Conservation (phyloP, 2,113 vertebrate genomes). For the Lucifuga dentata region DNA sequence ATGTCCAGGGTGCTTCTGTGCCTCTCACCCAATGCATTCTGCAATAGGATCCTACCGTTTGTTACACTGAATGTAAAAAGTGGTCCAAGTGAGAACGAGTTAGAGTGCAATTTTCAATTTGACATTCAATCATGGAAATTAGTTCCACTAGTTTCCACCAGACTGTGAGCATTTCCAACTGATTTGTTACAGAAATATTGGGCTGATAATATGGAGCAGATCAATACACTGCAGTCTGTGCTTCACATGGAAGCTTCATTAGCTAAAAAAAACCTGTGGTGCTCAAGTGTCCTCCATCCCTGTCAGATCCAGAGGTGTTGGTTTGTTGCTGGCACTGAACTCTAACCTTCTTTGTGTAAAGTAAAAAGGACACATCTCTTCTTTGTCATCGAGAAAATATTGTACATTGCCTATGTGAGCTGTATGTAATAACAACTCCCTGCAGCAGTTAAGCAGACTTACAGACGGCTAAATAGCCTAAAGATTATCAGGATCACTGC, state of each 20-base stretch:
- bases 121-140: slow-evolving; percentile 18
- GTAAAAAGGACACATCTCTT: no score
- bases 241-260: no score
- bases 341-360: background rate
- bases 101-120: slow-evolving; percentile 20
- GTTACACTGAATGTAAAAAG: slow-evolving; percentile 14
- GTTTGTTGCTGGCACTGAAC: background rate
- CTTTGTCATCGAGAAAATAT: no score
- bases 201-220: slow-evolving; percentile 14
- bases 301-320: background rate
- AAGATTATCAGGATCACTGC: slow-evolving; percentile 32
- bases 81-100: slow-evolving; percentile 7
- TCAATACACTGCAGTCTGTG: no score
- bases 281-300: slow-evolving; percentile 6
- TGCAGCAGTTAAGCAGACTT: background rate
- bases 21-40: slow-evolving; percentile 21
- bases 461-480: slow-evolving; percentile 6
- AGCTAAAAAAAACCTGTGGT: no score
- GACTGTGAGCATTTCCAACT: slow-evolving; percentile 7
- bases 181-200: slow-evolving; percentile 23
- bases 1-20: slow-evolving; percentile 49
- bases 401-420: no score
- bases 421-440: no score
- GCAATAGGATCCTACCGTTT: slow-evolving; percentile 1
- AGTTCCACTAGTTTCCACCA: slow-evolving; percentile 8